Base-by-base conservation (phyloP, 2,797 vertebrate species). In the Micropoecilia bifurca region DNA sequence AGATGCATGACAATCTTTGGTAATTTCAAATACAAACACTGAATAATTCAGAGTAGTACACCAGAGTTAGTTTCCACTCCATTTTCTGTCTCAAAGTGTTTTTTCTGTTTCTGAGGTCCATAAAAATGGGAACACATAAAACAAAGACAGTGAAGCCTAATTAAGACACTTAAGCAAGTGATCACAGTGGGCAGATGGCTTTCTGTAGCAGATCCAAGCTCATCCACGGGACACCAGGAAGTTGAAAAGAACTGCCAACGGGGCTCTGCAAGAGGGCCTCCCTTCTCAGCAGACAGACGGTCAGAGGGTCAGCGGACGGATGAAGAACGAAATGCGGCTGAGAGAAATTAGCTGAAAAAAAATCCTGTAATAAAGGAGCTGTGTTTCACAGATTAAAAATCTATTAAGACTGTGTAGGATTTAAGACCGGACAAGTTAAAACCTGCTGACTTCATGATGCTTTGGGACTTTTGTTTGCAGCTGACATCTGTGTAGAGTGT, bases 181-280 rank as follows among this genome's bases (percentile, higher is more conserved):
- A 95, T 95, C 94, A 95, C 91, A 94, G 91, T 93, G 93, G 92
- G 92, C 95, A 94, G 93, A 94, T 94, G 94, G 94, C 92, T 85
- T 90, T 95, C 89, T 94, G 93, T 93, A 85, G 90, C 74, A 82
- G 91, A 93, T 95, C 93, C 94, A 94, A 93, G 89, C 91, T 88
- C 81, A 86, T 90, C 90, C 88, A 80, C 84, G n/a, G 93, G 93
- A 95, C 87, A 88, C 85, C 80, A 86, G 45, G 84, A 80, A 91
- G 89, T 92, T 92, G 89, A 92, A 94, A 92, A 92, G 91, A 93
- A 94, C 72, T 77, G 93, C 94, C 94, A 92, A 95, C 93, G 93
- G 93, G 91, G 89, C 90, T 81, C 88, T 78, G 88, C 84, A 73
- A 91, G 93, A 86, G 90, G 93, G 91, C 92, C 84, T 90, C 84